phyloP scores from a whole-genome alignment of 2,113 vertebrate genomes.

The human (Homo sapiens) region DNA sequence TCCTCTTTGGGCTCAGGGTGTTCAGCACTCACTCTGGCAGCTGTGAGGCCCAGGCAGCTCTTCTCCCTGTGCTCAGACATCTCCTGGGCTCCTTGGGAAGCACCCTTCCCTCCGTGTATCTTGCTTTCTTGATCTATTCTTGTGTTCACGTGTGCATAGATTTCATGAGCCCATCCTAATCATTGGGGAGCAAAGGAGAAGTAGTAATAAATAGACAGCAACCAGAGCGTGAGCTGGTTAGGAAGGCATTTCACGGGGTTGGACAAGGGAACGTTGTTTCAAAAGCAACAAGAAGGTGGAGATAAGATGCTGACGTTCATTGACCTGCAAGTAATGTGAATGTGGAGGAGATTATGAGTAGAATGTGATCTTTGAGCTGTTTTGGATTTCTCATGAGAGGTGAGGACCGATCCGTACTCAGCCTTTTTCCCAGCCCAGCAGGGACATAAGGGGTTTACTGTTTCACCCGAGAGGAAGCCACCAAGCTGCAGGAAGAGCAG shows the following conservation, averaged over 20 bases:
- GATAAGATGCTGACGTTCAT: not conserved
- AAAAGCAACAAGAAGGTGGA: not conserved
- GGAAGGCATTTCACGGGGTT: not conserved
- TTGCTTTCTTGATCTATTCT: not conserved
- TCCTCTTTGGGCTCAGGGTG: not conserved
- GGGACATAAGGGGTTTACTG: rapidly evolving
- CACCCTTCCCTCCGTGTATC: rapidly evolving
- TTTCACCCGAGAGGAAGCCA: not conserved
- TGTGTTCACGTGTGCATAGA: rapidly evolving
- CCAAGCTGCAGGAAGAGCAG: no score
- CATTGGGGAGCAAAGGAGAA: not conserved
- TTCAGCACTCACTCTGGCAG: not conserved
- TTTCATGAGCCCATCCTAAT: not conserved
- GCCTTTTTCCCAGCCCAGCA: not conserved
- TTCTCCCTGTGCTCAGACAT: no score
- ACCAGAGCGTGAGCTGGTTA: not conserved
- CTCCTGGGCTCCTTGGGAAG: rapidly evolving
- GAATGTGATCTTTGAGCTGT: not conserved
- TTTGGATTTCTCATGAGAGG: not conserved
- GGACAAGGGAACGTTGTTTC: not conserved
- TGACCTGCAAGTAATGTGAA: no score
- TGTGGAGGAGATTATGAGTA: rapidly evolving
- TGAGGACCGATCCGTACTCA: rapidly evolving
- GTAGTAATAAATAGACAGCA: not conserved
- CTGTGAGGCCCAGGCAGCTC: rapidly evolving